A percentile compares a stretch with the other conserved stretches of the same genome.
These are phyloP conservation scores for Halocaridina rubra DNA, from an alignment of 2,888 invertebrate species.

Conservation along the genomic window DNA sequence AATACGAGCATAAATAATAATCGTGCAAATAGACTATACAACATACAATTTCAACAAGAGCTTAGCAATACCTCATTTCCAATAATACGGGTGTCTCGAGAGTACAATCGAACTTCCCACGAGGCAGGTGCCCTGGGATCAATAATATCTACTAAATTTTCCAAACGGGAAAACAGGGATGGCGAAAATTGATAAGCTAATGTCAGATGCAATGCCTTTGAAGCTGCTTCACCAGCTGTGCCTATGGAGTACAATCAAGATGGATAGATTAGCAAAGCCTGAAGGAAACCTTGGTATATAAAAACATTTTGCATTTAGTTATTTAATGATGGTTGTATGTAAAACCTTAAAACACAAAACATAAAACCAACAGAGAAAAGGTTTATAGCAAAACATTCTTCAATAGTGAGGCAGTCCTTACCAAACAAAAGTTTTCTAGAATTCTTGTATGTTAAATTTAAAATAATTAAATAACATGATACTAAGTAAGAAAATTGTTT, in stretches of 20 bases:
- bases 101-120: slow-evolving; percentile 90
- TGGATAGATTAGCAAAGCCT: background rate
- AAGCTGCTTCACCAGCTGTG: slow-evolving; percentile 47
- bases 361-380: background rate
- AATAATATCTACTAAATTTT: slow-evolving; percentile 79
- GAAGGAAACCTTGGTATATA: background rate
- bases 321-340: too few species aligned
- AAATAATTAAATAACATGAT: too few species aligned
- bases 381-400: background rate
- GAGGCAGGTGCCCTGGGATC: slow-evolving; percentile 76
- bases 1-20: too few species aligned
- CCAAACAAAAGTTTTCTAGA: too few species aligned
- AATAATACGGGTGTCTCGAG: slow-evolving; percentile 81
- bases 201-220: slow-evolving; percentile 86
- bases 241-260: background rate
- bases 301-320: background rate
- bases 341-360: too few species aligned
- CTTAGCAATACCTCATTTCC: background rate
- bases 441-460: too few species aligned
- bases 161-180: slow-evolving; percentile 78
- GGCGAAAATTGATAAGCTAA: slow-evolving; percentile 88
- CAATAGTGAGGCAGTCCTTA: too few species aligned
- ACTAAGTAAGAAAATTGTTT: too few species aligned
- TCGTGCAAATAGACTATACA: too few species aligned
- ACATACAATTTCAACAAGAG: too few species aligned